Evolutionary conservation across 1,140 invertebrate species (phyloP).

Genomic region (Papilio machaon): DNA sequence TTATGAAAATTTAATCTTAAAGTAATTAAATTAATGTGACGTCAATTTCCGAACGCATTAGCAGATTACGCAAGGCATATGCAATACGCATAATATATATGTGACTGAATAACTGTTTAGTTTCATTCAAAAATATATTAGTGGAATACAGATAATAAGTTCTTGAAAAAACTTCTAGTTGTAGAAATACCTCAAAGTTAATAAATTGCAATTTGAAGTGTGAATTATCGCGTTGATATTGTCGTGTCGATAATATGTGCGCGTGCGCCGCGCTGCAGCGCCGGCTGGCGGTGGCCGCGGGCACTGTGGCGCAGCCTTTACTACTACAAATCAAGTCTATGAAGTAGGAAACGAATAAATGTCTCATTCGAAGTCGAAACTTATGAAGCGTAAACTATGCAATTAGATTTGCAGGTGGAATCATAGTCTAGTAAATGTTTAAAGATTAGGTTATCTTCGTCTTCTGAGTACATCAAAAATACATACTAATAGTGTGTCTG

Average conservation of each 20-base stretch:
- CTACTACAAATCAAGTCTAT: not conserved
- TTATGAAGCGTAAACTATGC: not conserved
- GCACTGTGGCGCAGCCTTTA: not conserved
- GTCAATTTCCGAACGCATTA: not conserved
- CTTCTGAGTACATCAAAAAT: too few species aligned
- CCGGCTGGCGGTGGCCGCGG: not conserved
- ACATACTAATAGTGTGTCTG: not conserved
- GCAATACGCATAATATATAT: too few species aligned
- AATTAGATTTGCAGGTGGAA: not conserved
- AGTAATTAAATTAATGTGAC: too few species aligned
- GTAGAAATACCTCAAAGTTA: not conserved
- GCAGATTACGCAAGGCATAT: not conserved
- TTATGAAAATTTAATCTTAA: not conserved
- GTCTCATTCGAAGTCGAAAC: not conserved
- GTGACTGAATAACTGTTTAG: too few species aligned
- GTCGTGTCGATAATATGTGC: not conserved
- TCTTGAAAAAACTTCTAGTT: not conserved
- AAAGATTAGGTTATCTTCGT: too few species aligned
- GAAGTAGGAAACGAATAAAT: not conserved
- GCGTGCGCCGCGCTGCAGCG: not conserved
- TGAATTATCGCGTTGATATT: not conserved
- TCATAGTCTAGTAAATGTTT: not conserved
- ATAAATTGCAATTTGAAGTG: conserved; percentile 4
- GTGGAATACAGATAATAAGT: not conserved
- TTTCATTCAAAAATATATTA: too few species aligned